These are phyloP conservation scores for Pelodiscus sinensis DNA, from an alignment of 2,113 vertebrate species.

Conservation along the genomic window DNA sequence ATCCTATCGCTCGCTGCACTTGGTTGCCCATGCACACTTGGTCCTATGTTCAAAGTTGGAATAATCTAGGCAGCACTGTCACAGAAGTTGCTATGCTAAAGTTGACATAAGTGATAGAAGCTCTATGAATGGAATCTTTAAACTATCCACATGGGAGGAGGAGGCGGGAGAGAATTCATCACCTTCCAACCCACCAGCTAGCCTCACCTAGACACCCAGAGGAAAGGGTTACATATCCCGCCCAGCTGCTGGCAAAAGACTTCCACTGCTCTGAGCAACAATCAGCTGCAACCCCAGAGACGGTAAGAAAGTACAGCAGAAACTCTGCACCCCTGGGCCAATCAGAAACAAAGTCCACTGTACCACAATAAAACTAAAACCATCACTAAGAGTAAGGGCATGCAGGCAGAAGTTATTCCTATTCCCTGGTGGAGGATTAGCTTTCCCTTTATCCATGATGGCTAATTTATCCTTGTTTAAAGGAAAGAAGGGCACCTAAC, in stretches of 20 bases:
- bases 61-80: not conserved
- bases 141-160: not conserved
- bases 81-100: not conserved
- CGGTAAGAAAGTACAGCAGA: not conserved
- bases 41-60: not conserved
- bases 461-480: not conserved
- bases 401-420: not conserved
- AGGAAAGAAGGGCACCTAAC: not conserved
- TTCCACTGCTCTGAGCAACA: not conserved
- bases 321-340: not conserved
- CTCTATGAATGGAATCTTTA: not conserved
- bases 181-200: not conserved
- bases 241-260: not conserved
- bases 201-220: not conserved
- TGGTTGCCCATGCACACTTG: not conserved
- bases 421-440: not conserved
- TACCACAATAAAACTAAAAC: not conserved
- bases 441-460: not conserved
- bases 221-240: not conserved
- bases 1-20: not conserved
- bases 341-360: not conserved
- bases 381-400: not conserved
- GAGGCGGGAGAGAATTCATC: not conserved
- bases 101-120: not conserved
- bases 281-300: not conserved